Percentiles rank a stretch among this genome's conserved stretches.
These are phyloP conservation scores for Entosphenus tridentatus DNA, from an alignment of 2,113 vertebrate species.

Conservation along the genomic window DNA sequence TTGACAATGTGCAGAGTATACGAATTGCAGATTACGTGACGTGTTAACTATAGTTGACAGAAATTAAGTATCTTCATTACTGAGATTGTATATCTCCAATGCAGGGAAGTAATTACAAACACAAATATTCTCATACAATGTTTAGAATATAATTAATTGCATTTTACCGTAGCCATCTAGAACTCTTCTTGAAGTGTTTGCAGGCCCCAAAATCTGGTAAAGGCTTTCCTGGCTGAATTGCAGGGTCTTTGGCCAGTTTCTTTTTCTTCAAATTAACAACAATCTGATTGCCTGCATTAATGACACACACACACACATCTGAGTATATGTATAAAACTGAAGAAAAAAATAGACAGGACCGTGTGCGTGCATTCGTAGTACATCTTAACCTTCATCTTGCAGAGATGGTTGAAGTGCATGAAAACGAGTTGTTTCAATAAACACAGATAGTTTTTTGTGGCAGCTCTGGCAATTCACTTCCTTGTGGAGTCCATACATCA, in stretches of 20 bases:
- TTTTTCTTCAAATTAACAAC: conserved; percentile 8
- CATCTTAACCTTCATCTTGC: background rate
- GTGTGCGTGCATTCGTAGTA: background rate
- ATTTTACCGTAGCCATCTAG: conserved; percentile 36
- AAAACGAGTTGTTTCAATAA: conserved; percentile 28
- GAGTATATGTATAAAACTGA: background rate
- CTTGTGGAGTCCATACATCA: conserved; percentile 29
- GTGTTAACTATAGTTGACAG: too few species aligned
- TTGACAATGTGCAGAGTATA: too few species aligned
- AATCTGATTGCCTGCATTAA: conserved; percentile 16
- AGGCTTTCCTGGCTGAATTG: conserved; percentile 34
- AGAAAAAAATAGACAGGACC: background rate
- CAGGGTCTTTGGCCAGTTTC: conserved; percentile 22
- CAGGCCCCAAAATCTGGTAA: conserved; percentile 33
- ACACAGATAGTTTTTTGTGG: conserved; percentile 27
- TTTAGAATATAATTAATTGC: too few species aligned
- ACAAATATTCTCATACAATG: too few species aligned
- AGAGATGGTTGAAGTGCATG: conserved; percentile 12
- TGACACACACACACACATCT: background rate
- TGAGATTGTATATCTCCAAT: too few species aligned
- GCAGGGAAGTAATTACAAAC: too few species aligned
- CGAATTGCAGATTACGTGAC: too few species aligned
- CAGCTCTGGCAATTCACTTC: conserved; percentile 32
- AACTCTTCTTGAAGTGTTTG: conserved; percentile 37
- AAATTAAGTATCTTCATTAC: too few species aligned